phyloP scores from a whole-genome alignment of 2,797 vertebrate species.

The Chaenodraco wilsoni region DNA sequence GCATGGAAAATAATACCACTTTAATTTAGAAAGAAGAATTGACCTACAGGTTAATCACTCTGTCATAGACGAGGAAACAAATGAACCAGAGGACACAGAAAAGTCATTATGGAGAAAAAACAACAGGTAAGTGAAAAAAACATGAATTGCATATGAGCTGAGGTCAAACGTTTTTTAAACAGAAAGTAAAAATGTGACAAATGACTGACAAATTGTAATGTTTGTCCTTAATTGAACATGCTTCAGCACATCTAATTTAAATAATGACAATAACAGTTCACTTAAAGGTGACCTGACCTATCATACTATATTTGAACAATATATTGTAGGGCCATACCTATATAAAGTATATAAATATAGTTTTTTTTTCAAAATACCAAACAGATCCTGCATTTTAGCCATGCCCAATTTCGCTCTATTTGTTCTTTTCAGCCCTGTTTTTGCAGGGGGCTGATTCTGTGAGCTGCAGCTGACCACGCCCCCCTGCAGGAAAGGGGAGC shows the following conservation, averaged over 20 bases:
- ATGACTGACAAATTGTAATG: neutral
- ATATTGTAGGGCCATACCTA: too few species aligned
- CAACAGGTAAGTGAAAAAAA: neutral
- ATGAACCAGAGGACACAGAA: neutral
- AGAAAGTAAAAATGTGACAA: neutral
- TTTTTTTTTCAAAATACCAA: too few species aligned
- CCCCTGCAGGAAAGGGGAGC: too few species aligned
- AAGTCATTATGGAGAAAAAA: slow-evolving; percentile 3
- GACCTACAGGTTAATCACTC: slow-evolving; percentile 15
- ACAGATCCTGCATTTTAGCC: too few species aligned
- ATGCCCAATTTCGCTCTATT: too few species aligned
- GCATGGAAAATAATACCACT: neutral
- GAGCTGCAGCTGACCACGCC: too few species aligned
- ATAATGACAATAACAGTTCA: neutral
- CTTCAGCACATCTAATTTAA: neutral
- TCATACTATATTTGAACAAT: too few species aligned
- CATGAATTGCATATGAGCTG: neutral
- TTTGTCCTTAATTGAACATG: neutral
- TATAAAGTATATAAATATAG: too few species aligned
- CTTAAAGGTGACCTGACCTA: too few species aligned
- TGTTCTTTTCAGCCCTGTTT: too few species aligned
- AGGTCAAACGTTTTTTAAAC: neutral
- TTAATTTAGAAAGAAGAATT: neutral
- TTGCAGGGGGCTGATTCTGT: too few species aligned
- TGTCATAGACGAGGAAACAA: slow-evolving; percentile 22